A percentile compares a stretch with the other conserved stretches of the same genome.
Evolutionary conservation across 2,797 vertebrate genomes (phyloP).

Genomic region (Coilia nasus): DNA sequence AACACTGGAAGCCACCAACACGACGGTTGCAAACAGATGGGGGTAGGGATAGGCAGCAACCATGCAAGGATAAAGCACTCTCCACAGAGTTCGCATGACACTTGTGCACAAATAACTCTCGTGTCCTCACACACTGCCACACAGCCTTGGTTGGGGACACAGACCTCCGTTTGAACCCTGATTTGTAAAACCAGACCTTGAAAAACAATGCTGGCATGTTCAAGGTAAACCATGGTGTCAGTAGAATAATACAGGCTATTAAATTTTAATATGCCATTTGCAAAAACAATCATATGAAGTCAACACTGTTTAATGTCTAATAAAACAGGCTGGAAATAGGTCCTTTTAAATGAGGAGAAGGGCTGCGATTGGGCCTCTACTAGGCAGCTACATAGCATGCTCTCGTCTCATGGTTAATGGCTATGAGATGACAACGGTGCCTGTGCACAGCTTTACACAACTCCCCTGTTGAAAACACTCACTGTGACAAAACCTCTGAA

Average conservation of each 20-base stretch:
- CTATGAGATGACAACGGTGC: constrained; percentile 21
- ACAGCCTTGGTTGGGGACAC: constrained; percentile 17
- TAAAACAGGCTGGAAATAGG: constrained; percentile 38
- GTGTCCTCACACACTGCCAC: not conserved
- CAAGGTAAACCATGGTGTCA: constrained; percentile 8
- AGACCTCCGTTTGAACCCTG: constrained; percentile 39
- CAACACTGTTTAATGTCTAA: constrained; percentile 44
- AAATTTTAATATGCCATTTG: constrained; percentile 51
- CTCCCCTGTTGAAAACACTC: not conserved
- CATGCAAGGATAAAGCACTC: not conserved
- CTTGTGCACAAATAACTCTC: not conserved
- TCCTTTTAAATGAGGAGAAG: constrained; percentile 10
- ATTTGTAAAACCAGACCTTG: constrained; percentile 29
- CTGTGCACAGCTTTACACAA: constrained; percentile 11
- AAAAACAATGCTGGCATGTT: constrained; percentile 27
- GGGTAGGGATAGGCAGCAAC: not conserved
- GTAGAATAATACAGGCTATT: constrained; percentile 37
- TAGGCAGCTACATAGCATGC: not conserved
- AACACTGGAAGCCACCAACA: not conserved
- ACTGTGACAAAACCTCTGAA: constrained; percentile 27
- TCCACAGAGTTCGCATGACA: not conserved
- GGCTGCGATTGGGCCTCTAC: not conserved
- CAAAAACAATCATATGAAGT: constrained; percentile 47
- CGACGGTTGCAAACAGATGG: not conserved
- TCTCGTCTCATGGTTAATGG: constrained; percentile 32